A percentile compares a stretch with the other conserved stretches of the same genome.
Conservation (phyloP, 2,797 vertebrate species). For the Epinephelus malabaricus region DNA sequence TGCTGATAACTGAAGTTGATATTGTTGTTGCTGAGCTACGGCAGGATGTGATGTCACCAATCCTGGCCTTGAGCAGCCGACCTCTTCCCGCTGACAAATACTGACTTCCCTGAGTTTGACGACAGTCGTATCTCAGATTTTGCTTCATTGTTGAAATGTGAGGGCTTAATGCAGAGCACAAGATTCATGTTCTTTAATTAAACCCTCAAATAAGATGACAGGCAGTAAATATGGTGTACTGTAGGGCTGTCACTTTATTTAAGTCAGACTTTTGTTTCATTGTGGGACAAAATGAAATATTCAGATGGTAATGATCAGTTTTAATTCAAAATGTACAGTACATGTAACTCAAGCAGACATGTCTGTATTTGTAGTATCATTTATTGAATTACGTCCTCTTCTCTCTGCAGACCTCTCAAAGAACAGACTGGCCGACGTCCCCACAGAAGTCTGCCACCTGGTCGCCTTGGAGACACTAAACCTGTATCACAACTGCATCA, state of each 20-base stretch:
- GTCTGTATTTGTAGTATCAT: too few species aligned
- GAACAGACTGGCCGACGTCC: constrained; percentile 93
- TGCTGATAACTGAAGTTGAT: constrained; percentile 43
- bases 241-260: too few species aligned
- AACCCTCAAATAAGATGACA: too few species aligned
- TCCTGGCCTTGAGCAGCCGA: constrained; percentile 34
- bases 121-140: neutral
- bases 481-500: constrained; percentile 96
- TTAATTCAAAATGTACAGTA: too few species aligned
- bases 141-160: too few species aligned
- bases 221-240: too few species aligned
- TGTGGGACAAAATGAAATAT: too few species aligned
- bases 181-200: too few species aligned
- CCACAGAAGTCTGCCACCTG: constrained; percentile 91
- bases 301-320: too few species aligned
- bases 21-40: constrained; percentile 24
- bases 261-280: too few species aligned
- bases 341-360: too few species aligned
- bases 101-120: constrained; percentile 9
- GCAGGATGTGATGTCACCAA: constrained; percentile 64
- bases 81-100: constrained; percentile 7
- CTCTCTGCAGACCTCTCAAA: constrained; percentile 91
- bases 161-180: too few species aligned
- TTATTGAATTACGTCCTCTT: neutral
- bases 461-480: constrained; percentile 95